Conservation (phyloP, 2,113 vertebrate genomes). For the Megalops atlanticus region DNA sequence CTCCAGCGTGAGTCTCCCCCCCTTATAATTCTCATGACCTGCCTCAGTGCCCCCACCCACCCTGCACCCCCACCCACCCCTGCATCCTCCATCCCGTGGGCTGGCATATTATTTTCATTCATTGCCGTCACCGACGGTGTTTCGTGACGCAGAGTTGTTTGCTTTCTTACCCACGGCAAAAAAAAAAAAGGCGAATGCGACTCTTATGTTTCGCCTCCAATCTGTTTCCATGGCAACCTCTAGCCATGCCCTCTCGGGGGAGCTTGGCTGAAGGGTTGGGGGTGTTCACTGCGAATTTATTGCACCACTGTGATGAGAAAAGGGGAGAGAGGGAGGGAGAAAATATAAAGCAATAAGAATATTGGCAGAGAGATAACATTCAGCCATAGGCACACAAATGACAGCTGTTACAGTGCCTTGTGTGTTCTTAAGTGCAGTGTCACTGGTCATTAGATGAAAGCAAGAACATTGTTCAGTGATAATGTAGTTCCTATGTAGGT, state of each 20-base stretch:
- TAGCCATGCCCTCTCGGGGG: constrained; percentile 11
- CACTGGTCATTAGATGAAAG: neutral
- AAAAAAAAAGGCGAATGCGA: neutral
- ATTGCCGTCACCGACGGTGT: neutral
- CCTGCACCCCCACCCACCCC: neutral
- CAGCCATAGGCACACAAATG: neutral
- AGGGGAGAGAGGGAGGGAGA: constrained; percentile 1
- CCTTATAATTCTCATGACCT: too few relatives aligned
- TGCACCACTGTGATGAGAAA: neutral
- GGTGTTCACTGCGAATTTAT: constrained; percentile 19
- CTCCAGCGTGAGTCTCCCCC: constrained; percentile 67
- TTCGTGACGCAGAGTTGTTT: neutral
- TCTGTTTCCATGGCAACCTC: constrained; percentile 41
- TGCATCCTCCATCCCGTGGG: neutral
- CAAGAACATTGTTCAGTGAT: neutral
- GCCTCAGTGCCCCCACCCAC: neutral
- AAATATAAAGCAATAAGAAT: neutral
- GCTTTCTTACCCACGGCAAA: neutral
- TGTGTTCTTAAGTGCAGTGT: too few relatives aligned
- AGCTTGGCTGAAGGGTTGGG: neutral
- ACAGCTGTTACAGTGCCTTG: too few relatives aligned
- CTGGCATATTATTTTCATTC: neutral
- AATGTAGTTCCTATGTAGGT: neutral
- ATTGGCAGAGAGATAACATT: neutral
- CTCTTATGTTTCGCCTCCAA: neutral